Evolutionary conservation across 2,113 vertebrate genomes (phyloP), one percentile per base, ranked within the genome.

Genomic region (Cettia cetti): DNA sequence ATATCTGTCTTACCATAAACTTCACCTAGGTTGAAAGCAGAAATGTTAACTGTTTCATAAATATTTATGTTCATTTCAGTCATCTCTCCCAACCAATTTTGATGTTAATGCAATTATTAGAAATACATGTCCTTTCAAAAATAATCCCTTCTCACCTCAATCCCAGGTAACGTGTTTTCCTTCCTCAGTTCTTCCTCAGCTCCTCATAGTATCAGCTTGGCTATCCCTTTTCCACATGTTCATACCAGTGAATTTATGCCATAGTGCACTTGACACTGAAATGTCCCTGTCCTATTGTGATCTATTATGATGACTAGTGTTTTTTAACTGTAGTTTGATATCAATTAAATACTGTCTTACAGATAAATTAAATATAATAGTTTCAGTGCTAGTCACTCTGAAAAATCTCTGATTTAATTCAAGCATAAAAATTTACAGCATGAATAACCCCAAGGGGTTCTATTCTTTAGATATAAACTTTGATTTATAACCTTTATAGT

Each of bases 91-190:
- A 64, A 54, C 3, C 4, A 65, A 44, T 65, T 88, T 30, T 85
- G 28, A 50, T 60, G 40, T 39, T 70, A 54, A 71, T n/a, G 10
- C 3, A 54, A 59, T 10, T 52, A 15, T 35, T 65, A 70, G 65
- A 70, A 89, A 45, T 66, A 30, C 1, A 30, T 70, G 33, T 57
- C 22, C 17, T 50, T 80, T 19, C 7, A 13, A 63, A 64, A 68
- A 64, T 8, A 91, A 21, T 70, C 7, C 9, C 61, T 86, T 61
- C 15, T 50, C 13, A 33, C 78, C 64, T 56, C 44, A 64, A 3
- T 35, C 24, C 8, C 35, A 82, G 22, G 53, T 2, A 4, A 49
- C 1, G 1, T 11, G 4, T 9, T 76, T 86, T 74, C 2, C 1
- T 83, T 60, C 9, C 22, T 93, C 15, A 11, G 2, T 42, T 96